Conservation (phyloP, 2,888 invertebrate species). For the Pachycephus smyrnensis region DNA sequence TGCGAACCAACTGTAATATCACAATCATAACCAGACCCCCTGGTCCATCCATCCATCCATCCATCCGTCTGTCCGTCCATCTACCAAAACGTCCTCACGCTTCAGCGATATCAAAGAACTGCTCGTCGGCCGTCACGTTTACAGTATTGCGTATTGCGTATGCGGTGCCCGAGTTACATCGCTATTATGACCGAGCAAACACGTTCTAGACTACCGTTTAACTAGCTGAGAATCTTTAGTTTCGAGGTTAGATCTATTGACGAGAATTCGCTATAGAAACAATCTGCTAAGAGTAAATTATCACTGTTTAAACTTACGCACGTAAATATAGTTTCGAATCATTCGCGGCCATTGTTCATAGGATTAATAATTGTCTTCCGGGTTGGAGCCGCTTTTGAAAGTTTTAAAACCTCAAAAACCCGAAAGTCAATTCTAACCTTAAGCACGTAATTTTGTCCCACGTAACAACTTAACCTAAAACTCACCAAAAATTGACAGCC, state of each 20-base stretch:
- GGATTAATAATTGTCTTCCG: no score
- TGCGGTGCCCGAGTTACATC: not conserved
- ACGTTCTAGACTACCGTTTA: not conserved
- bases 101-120: conserved; percentile 67
- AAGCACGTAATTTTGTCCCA: not conserved
- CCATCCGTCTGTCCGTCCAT: conserved; percentile 35
- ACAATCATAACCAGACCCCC: conserved; percentile 64
- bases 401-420: no score
- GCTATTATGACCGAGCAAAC: not conserved
- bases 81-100: conserved; percentile 64
- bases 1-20: conserved; percentile 62
- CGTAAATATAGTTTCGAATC: no score
- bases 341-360: no score
- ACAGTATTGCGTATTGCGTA: conserved; percentile 27
- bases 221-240: not conserved
- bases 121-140: conserved; percentile 39
- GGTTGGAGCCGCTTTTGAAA: no score
- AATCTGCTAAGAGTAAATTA: not conserved
- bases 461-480: not conserved
- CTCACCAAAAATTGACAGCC: not conserved
- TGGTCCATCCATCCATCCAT: conserved; percentile 25
- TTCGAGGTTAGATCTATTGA: not conserved
- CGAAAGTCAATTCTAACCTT: no score
- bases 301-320: not conserved
- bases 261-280: not conserved